These are phyloP conservation scores for Lithophane leautieri DNA, from an alignment of 2,888 invertebrate genomes.

Conservation along the genomic window DNA sequence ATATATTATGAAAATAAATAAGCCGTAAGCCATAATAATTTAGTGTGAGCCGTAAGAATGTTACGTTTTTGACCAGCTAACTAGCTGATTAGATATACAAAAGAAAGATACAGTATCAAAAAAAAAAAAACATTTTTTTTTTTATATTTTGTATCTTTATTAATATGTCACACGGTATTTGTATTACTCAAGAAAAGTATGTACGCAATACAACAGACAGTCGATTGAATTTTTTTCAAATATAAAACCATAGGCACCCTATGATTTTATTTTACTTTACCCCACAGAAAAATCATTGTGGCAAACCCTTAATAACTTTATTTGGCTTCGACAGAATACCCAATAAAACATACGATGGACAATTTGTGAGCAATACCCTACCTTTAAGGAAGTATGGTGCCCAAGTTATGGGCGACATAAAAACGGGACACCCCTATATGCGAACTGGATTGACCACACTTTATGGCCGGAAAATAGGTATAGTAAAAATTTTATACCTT, in stretches of 20 bases:
- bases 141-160: neutral
- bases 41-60: neutral
- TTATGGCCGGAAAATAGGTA: slow-evolving; percentile 80
- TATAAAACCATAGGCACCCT: neutral
- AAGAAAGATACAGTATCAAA: neutral
- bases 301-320: slow-evolving; percentile 65
- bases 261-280: slow-evolving; percentile 16
- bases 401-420: slow-evolving; percentile 77
- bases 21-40: neutral
- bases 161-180: neutral
- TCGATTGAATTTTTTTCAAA: neutral
- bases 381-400: slow-evolving; percentile 70
- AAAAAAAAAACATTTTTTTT: too few relatives aligned
- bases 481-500: slow-evolving; percentile 78
- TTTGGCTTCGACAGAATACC: slow-evolving; percentile 61
- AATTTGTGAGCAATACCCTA: slow-evolving; percentile 71
- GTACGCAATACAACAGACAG: neutral
- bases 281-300: slow-evolving; percentile 46
- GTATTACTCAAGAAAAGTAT: neutral
- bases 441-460: slow-evolving; percentile 81
- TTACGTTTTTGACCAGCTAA: neutral
- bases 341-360: slow-evolving; percentile 70
- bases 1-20: neutral
- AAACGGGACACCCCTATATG: slow-evolving; percentile 73
- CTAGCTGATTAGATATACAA: neutral